Evolutionary conservation across 1,140 invertebrate genomes (phyloP), one percentile per base, ranked within the genome.

Genomic region (Lordiphosa collinella): DNA sequence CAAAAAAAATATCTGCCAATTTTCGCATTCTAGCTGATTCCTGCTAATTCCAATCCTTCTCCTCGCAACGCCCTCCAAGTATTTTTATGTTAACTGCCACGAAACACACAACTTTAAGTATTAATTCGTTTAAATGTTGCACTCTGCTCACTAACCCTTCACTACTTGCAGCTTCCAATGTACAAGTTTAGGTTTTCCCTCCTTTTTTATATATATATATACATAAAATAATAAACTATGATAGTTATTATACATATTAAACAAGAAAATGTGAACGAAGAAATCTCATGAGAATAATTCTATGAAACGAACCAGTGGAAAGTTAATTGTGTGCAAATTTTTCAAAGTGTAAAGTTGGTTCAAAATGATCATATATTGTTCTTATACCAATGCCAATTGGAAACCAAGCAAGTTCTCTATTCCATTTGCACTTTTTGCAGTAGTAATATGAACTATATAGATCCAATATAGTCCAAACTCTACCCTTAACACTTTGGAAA

Each of bases 261-360:
- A 67, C 38, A 36, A 49, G 35, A 62, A 52, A 58, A 41, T 22
- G 34, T 40, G 32, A 76, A 59, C 56, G 65, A 64, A 64, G 47
- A 71, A 67, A 70, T 82, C 71, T 82, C 76, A 62, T 62, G 50
- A 75, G 51, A 76, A 82, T 61, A 80, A 80, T 80, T 80, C 82
- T 80, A 80, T 82, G 71, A 71, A 80, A 54, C 57, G 44, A 57
- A 38, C 41, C 37, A 48, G 22, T 51, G 49, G 63, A 67, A 47
- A 58, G 58, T 58, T 40, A 66, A 66, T 58, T 50, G 40, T 38
- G 7, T 1, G 35, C 35, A 40, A 13, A 37, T 58, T 50, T 38
- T 35, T n/a, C 12, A 35, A 53, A 44, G 36, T 14, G 9, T 3
- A 16, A n/a, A 49, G 34, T 22, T 22, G 25, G 25, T 6, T 29